Base-by-base conservation (phyloP, 2,888 invertebrate genomes). In the Dryobotodes eremita region DNA sequence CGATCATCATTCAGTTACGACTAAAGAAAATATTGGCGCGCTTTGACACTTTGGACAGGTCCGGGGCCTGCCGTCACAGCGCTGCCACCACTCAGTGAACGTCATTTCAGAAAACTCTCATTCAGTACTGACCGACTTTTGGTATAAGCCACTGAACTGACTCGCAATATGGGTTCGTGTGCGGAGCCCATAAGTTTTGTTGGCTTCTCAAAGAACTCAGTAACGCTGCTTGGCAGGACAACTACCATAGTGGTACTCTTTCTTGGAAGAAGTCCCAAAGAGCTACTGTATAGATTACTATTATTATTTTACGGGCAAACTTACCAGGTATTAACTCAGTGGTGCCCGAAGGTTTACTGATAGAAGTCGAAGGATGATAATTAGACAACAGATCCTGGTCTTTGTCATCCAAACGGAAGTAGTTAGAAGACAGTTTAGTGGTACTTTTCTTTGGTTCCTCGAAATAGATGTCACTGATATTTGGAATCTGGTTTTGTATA, bases 401-500 rank as follows among this genome's bases (percentile, higher is more conserved):
- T n/a, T 50, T 86, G 0, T 86, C 50, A 46, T 85, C 85, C 31
- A 84, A 72, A 23, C 61, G 61, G 10, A 26, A 84, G 4, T 13
- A 2, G 8, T n/a, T 50, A 3, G 57, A 23, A 31, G 61, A 5
- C 2, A 3, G 0, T 26, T 55, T 61, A 8, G 84, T 73, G 0
- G 72, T 71, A 0, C 0, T 15, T 26, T 17, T 42, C 13, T 15
- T 15, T 8, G 0, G 0, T 4, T 46, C 3, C 1, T 42, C 36
- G 55, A 6, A 68, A 36, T 53, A 59, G 3, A 88, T 82, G 3
- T 82, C 87, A 5, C 91, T 89, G 31, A 95, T 93, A 77, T 93
- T 93, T 3, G 94, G 94, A 69, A 94, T 85, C 80, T 92, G 90
- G 7, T 87, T 88, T n/a, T 82, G 86, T 65, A 94, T 88, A 3